phyloP scores from a whole-genome alignment of 2,113 vertebrate genomes.

The Mionectes macconnelli region DNA sequence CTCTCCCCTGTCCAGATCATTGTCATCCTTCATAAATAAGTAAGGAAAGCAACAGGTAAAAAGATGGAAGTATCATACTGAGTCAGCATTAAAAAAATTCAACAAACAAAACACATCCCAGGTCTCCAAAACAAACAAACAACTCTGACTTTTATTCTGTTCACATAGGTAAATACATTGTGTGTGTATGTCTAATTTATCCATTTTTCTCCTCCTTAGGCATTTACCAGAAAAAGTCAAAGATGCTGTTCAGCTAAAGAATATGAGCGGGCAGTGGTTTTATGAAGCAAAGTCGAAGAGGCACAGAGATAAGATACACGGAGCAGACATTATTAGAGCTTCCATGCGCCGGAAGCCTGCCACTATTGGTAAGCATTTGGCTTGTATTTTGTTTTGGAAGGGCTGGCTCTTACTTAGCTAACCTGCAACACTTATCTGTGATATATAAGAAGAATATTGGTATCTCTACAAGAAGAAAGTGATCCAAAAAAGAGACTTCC shows the following conservation, averaged over 20 bases:
- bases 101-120: not conserved
- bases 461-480: not conserved
- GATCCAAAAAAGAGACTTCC: not conserved
- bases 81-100: not conserved
- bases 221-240: slow-evolving; percentile 78
- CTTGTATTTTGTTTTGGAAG: not conserved
- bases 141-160: not conserved
- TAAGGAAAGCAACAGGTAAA: not conserved
- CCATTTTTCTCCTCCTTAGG: slow-evolving; percentile 38
- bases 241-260: slow-evolving; percentile 81
- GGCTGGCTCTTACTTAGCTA: not conserved
- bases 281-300: slow-evolving; percentile 90
- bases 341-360: slow-evolving; percentile 83
- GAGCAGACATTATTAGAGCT: slow-evolving; percentile 86
- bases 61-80: not conserved
- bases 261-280: slow-evolving; percentile 95
- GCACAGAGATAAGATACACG: slow-evolving; percentile 88
- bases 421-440: not conserved
- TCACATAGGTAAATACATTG: not conserved
- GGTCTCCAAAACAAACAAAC: not conserved
- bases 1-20: not conserved
- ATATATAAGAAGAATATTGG: not conserved
- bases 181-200: not conserved
- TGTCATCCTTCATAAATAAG: not conserved
- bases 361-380: slow-evolving; percentile 72